Base-by-base conservation (phyloP, 2,113 vertebrate genomes). In the Thamnaconus septentrionalis region DNA sequence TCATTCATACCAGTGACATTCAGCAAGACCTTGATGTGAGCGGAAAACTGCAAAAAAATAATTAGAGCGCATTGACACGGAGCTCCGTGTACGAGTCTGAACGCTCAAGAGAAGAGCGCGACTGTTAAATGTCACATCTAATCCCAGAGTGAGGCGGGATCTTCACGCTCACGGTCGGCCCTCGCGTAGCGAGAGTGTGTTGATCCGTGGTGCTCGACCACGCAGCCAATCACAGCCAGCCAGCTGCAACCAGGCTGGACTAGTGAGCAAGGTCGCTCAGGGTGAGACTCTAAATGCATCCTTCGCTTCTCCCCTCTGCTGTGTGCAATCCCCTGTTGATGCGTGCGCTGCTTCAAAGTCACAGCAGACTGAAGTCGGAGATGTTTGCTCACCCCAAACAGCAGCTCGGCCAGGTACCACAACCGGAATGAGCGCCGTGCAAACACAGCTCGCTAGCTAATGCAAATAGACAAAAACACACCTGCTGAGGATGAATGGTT, bases 101-200 rank as follows among this genome's bases (percentile, higher is more conserved):
- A 50, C 43, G 62, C 48, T 43, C 55, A 56, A 43, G 44, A 62
- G 57, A 61, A 59, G 46, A 8, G 31, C 56, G 67, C 42, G 4
- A 52, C 64, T 60, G 9, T 47, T 61, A 80, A 87, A 87, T 81
- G 76, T 84, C 87, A 90, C 18, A 66, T 74, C 31, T 87, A 83
- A 90, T 84, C 77, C 74, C 8, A 0, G 73, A 71, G 79, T 84
- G 70, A 66, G 66, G 75, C 3, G 43, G 78, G 69, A 77, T 77
- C 61, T 74, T 58, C 82, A 55, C 61, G 9, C 10, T 9, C 18
- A 31, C 18, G 18, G 18, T 31, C 18, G 18, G 18, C 18, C 18
- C 18, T 31, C 18, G 18, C 18, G 18, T 31, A 2, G 18, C 18
- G 18, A 31, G 18, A 31, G 18, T 31, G 18, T 31, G 18, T 31